Evolutionary conservation across 2,888 invertebrate species (phyloP).

Genomic region (Drosophila lacicola): DNA sequence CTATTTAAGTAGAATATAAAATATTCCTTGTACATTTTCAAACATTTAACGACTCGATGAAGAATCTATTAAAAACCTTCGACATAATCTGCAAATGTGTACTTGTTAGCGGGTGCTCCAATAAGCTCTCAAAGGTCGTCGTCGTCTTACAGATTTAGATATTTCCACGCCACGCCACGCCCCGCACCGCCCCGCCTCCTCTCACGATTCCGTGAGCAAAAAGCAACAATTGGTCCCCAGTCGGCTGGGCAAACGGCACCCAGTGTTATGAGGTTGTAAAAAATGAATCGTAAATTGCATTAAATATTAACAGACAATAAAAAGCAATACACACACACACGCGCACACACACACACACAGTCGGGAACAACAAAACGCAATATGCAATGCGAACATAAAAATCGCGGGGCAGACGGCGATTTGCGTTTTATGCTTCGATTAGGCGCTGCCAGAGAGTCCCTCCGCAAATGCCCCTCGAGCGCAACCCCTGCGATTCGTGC

Average conservation of each 20-base stretch:
- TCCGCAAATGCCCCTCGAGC: background rate
- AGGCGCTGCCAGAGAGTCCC: constrained; percentile 40
- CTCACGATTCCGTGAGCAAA: background rate
- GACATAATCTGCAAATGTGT: constrained; percentile 11
- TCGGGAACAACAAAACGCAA: constrained; percentile 27
- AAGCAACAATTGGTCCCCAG: constrained; percentile 32
- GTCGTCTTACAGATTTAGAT: constrained; percentile 18
- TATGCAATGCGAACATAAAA: constrained; percentile 62
- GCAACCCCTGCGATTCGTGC: background rate
- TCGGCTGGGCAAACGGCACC: constrained; percentile 9
- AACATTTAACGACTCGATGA: constrained; percentile 22
- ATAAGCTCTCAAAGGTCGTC: background rate
- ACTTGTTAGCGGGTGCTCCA: constrained; percentile 9
- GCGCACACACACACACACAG: background rate
- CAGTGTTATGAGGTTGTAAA: constrained; percentile 76
- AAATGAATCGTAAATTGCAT: constrained; percentile 80
- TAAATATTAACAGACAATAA: constrained; percentile 80
- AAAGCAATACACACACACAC: constrained; percentile 31
- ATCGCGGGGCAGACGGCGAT: constrained; percentile 55
- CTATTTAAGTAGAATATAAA: too few relatives aligned
- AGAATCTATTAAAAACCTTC: constrained; percentile 29
- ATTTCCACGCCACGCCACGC: background rate
- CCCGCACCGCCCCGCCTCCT: too few relatives aligned
- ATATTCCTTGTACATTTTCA: too few relatives aligned
- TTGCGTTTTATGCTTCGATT: constrained; percentile 78